Percentiles rank a stretch among this genome's conserved stretches.
These are phyloP conservation scores for Euwallacea fornicatus DNA, from an alignment of 1,140 invertebrate genomes.

Conservation along the genomic window DNA sequence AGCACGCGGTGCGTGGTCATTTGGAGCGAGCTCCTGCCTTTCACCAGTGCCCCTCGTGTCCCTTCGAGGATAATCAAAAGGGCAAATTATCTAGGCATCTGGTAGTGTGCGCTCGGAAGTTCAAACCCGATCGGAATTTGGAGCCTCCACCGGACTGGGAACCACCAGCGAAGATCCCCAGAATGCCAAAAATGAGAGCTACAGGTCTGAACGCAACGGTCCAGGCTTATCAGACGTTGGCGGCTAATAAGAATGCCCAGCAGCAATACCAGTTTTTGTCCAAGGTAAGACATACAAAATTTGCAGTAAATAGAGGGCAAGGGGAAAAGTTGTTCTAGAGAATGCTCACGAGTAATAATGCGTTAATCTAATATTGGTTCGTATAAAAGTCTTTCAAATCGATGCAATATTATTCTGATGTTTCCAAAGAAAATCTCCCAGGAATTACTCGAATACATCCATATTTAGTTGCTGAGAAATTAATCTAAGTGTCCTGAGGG, in stretches of 20 bases:
- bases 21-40: constrained; percentile 83
- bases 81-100: constrained; percentile 88
- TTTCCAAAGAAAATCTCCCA: too few relatives aligned
- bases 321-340: too few relatives aligned
- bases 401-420: too few relatives aligned
- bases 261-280: constrained; percentile 54
- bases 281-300: constrained; percentile 24
- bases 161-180: constrained; percentile 87
- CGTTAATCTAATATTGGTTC: too few relatives aligned
- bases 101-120: constrained; percentile 87
- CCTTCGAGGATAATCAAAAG: constrained; percentile 93
- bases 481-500: too few relatives aligned
- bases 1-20: constrained; percentile 76
- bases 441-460: too few relatives aligned
- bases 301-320: not conserved
- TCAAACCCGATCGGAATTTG: constrained; percentile 75
- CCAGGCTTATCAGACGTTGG: constrained; percentile 49
- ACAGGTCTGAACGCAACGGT: constrained; percentile 50
- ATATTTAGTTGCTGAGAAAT: too few relatives aligned
- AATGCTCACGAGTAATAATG: too few relatives aligned
- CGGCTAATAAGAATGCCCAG: constrained; percentile 53
- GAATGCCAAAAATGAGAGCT: constrained; percentile 62
- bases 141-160: constrained; percentile 87
- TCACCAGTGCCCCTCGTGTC: constrained; percentile 92
- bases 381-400: too few relatives aligned